Evolutionary conservation across 1,140 invertebrate genomes (phyloP).

Genomic region (Melitaea cinxia): DNA sequence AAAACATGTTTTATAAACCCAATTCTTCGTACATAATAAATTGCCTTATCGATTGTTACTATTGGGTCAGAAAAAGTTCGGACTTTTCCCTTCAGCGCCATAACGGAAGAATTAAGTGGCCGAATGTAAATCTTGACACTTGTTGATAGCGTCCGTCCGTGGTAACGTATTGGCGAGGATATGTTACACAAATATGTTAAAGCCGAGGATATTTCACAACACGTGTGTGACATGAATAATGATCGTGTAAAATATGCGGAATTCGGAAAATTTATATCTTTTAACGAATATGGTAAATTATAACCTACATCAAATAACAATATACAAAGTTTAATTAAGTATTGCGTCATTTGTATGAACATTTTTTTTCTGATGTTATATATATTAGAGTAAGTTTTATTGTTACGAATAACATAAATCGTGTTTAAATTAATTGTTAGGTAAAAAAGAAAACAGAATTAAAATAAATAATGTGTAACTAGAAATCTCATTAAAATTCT

Average conservation of each 20-base stretch:
- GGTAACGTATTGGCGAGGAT: constrained; percentile 43
- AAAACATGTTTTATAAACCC: constrained; percentile 1
- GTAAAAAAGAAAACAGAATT: background rate
- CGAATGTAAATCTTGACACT: constrained; percentile 58
- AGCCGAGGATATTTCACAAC: constrained; percentile 19
- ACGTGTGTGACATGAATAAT: constrained; percentile 15
- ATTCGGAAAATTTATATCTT: background rate
- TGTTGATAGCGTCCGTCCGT: constrained; percentile 59
- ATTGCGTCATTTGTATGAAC: no score
- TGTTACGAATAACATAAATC: no score
- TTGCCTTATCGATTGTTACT: constrained; percentile 11
- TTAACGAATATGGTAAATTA: background rate
- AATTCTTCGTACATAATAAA: constrained; percentile 3
- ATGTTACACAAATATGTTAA: constrained; percentile 24
- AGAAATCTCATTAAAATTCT: background rate
- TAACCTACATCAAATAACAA: no score
- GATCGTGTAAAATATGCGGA: background rate
- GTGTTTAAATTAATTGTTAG: no score
- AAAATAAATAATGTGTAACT: background rate
- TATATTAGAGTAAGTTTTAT: no score
- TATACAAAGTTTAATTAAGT: no score
- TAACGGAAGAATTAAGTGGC: constrained; percentile 48
- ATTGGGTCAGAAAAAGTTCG: constrained; percentile 25
- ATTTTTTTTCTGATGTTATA: no score
- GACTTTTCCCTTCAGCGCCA: constrained; percentile 39